Evolutionary conservation across 2,113 vertebrate genomes (phyloP).

Genomic region (Pelmatolapia mariae): DNA sequence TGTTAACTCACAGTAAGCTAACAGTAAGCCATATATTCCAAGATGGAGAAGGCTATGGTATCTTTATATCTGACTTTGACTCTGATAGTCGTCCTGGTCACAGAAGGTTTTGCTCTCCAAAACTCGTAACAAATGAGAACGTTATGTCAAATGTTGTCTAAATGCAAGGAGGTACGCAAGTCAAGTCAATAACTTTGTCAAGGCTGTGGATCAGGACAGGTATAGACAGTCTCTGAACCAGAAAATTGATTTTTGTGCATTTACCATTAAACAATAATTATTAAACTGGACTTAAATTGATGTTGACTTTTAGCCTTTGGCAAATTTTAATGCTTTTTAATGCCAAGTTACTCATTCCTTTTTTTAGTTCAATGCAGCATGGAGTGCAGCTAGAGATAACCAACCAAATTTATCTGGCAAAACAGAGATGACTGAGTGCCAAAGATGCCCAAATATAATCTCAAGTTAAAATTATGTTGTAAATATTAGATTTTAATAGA

Average conservation of each 20-base stretch:
- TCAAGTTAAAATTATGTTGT: not conserved
- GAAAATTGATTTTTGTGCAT: not conserved
- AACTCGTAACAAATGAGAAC: not conserved
- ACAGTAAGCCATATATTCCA: not conserved
- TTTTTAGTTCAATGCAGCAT: not conserved
- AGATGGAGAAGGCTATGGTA: not conserved
- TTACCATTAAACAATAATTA: not conserved
- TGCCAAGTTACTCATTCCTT: fast-evolving
- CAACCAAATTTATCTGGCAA: not conserved
- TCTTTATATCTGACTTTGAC: not conserved
- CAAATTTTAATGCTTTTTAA: not conserved
- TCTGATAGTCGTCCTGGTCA: fast-evolving
- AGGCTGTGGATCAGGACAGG: fast-evolving
- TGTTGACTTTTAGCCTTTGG: not conserved
- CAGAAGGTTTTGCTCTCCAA: not conserved
- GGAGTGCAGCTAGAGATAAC: not conserved
- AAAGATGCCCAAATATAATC: not conserved
- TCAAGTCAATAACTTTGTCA: not conserved
- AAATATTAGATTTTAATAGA: not conserved
- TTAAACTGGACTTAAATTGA: not conserved
- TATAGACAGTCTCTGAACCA: not conserved
- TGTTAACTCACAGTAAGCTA: not conserved
- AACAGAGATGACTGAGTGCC: not conserved
- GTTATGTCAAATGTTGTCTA: fast-evolving
- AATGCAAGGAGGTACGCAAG: fast-evolving